Evolutionary conservation across 2,113 vertebrate species (phyloP), one percentile per base, ranked within the genome.

Genomic region (Bos indicus): DNA sequence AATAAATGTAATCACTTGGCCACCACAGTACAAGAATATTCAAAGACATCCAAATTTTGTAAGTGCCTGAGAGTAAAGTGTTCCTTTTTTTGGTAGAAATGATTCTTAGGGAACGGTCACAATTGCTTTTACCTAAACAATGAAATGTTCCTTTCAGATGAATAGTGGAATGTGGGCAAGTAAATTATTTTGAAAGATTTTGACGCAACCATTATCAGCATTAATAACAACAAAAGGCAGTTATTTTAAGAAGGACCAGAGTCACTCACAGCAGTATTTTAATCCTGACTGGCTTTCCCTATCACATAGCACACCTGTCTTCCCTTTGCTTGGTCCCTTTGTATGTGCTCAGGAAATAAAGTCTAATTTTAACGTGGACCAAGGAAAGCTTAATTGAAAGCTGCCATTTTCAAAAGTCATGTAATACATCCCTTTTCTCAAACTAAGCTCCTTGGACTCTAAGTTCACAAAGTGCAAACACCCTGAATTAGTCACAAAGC

Each of bases 351-450:
- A 30, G 83, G 48, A 96, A 97, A 95, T 25, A 91, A 86, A 71
- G 52, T 89, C 93, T 91, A 78, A 80, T 91, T 93, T 97, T 96
- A 88, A 93, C 91, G 90, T 14, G 25, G 51, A 25, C 78, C n/a
- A 74, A 90, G 43, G 84, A 93, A 91, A 81, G 6, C 28, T 92
- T 88, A 78, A 59, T 87, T 83, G 56, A 89, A 95, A 94, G 3
- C 96, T 74, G 11, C 13, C 33, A 48, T 60, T 74, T 93, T 28
- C 40, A 54, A 93, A 96, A 86, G 48, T 93, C 57, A 71, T 26
- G 21, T 51, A 90, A 43, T 16, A 21, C 77, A 33, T 57, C 21
- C 54, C 14, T 64, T 56, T 77, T 85, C 54, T 36, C 77, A 28
- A 56, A 59, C 23, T n/a, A 59, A 6, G 82, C 26, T 96, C 74